phyloP scores from a whole-genome alignment of 2,797 vertebrate genomes.

The Parambassis ranga region DNA sequence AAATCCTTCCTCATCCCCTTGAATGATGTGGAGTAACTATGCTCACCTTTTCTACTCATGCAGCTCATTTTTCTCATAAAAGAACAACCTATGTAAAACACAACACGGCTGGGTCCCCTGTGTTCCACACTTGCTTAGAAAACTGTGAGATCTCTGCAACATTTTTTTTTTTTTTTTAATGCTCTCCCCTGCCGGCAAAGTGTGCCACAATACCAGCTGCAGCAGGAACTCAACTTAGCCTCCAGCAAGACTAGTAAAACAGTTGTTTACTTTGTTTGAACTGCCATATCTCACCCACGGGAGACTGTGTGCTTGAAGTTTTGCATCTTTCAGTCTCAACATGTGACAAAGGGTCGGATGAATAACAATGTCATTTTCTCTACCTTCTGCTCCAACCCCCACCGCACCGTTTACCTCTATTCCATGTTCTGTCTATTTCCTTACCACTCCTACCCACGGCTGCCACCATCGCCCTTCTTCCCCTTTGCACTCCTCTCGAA shows the following conservation, averaged over 20 bases:
- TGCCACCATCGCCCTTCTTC: conserved; percentile 61
- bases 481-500: conserved; percentile 78
- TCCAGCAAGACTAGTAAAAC: conserved; percentile 92
- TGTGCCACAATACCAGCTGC: conserved; percentile 74
- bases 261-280: conserved; percentile 94
- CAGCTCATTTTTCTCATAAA: conserved; percentile 40
- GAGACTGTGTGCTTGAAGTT: conserved; percentile 84
- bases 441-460: conserved; percentile 23
- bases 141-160: conserved; percentile 57
- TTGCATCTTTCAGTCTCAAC: conserved; percentile 83
- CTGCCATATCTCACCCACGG: conserved; percentile 85
- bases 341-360: conserved; percentile 84
- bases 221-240: conserved; percentile 85
- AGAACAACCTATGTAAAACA: conserved; percentile 68
- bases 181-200: conserved; percentile 74
- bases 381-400: conserved; percentile 12
- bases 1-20: too few relatives aligned
- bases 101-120: conserved; percentile 53
- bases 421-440: conserved; percentile 44
- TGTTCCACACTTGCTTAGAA: conserved; percentile 54
- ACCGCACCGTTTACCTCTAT: conserved; percentile 36
- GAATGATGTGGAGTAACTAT: too few relatives aligned
- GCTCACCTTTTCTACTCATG: conserved; percentile 5
- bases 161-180: too few relatives aligned
- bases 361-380: conserved; percentile 86